Evolutionary conservation across 2,797 vertebrate genomes (phyloP), one percentile per base, ranked within the genome.

Genomic region (Apogon talboti): DNA sequence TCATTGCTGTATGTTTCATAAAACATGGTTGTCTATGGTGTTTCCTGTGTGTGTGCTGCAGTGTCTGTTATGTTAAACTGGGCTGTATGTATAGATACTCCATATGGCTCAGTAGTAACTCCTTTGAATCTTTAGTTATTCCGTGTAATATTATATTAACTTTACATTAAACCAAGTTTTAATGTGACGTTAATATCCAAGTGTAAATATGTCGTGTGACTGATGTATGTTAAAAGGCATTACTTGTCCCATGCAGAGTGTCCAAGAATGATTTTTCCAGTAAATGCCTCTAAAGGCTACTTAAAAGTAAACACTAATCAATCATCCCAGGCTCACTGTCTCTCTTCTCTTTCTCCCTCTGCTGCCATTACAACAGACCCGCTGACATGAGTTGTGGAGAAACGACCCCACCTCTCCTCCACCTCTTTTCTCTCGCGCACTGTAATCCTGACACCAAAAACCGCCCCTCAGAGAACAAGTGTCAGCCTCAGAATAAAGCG

Each of bases 281-380:
- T 71, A 37, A 68, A 73, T 52, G 66, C 64, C 79, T 71, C 47
- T 59, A 83, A 69, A 85, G 63, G 62, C 73, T 76, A 70, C 81
- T 83, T 82, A 86, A 89, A 88, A 85, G 85, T 86, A 87, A 92
- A 90, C 76, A 70, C 65, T 72, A 87, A 85, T 93, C 88, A 90
- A 79, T 90, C 86, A 79, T 81, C 55, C 46, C 65, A 51, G 66
- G 57, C 76, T 75, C 74, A 67, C 74, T 71, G 51, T 86, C 76
- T 66, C 56, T 24, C 59, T 65, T 43, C 60, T 70, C 63, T 41
- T 59, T 58, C 59, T 59, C 69, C 49, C 62, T 45, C 45, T 45
- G 62, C 60, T 74, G 51, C 83, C 74, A 56, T 68, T 57, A 64
- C 66, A 63, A 71, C 72, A 59, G 68, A 64, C 65, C 51, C 41